Evolutionary conservation across 2,113 vertebrate genomes (phyloP), one percentile per base, ranked within the genome.

Genomic region (Etia nguti): DNA sequence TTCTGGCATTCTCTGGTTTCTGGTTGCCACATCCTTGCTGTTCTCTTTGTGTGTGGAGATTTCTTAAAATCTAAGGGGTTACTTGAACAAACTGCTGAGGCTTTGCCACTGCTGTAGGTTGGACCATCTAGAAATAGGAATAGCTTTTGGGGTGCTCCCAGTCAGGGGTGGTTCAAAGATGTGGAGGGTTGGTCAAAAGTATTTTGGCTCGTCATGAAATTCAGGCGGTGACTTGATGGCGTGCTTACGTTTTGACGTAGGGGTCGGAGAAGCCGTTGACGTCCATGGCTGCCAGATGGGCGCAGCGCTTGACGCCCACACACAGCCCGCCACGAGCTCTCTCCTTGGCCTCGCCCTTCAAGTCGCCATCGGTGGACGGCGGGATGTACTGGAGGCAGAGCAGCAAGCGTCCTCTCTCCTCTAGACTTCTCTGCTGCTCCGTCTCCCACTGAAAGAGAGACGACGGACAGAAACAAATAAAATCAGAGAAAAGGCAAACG

Each of bases 211-310:
- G 6, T 38, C 43, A 1, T 8, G 11, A 10, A 22, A 3, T 29
- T 50, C 29, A 34, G 43, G 50, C 6, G 13, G n/a, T 24, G 55
- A 13, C 73, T 79, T 29, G 34, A n/a, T 10, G 13, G n/a, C 10
- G 5, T 38, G 12, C 97, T 97, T 90, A 98, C 97, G 96, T 97
- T 96, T 98, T 98, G 65, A 98, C 97, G 2, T 98, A 98, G 89
- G 97, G 97, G 86, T 98, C 98, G 0, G 98, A 98, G 93, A 96
- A 97, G 87, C 97, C 98, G 0, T 98, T 98, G 94, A 98, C 97
- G 0, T 98, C 97, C 97, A 98, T 98, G 65, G 98, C 97, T 4
- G 97, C 98, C 83, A 98, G 95, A 89, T 98, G 97, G 65, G 97
- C 97, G 2, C 98, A 98, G 86, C 97, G 97, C 6, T 97, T 90